Percentiles rank a stretch among this genome's conserved stretches.
Conservation (phyloP, 2,888 invertebrate species). For the Nomada flava region DNA sequence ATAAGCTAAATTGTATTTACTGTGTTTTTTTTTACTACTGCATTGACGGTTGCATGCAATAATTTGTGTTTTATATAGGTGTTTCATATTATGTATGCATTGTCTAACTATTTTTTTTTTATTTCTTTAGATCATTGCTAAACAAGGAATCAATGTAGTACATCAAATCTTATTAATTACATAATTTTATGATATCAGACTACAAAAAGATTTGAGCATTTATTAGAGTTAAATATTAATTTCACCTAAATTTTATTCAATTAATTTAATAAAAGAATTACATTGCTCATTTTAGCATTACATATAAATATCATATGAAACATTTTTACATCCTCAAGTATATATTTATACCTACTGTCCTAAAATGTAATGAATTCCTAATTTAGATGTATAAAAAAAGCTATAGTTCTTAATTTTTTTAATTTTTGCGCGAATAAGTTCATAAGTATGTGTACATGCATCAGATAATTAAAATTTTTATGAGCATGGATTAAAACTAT, state of each 20-base stretch:
- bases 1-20: slow-evolving; percentile 30
- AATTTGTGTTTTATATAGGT: slow-evolving; percentile 24
- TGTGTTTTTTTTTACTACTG: slow-evolving; percentile 35
- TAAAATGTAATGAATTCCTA: slow-evolving; percentile 7
- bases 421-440: slow-evolving; percentile 34
- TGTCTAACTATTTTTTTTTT: background rate
- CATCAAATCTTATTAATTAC: background rate
- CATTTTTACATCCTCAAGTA: background rate
- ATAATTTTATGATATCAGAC: background rate
- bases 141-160: background rate
- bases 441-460: slow-evolving; percentile 11
- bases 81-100: background rate
- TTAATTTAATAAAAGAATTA: background rate
- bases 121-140: slow-evolving; percentile 2
- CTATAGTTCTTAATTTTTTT: slow-evolving; percentile 9
- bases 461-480: slow-evolving; percentile 40
- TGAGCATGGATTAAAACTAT: slow-evolving; percentile 55
- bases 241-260: slow-evolving; percentile 26
- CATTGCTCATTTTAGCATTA: background rate
- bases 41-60: slow-evolving; percentile 41
- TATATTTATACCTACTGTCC: slow-evolving; percentile 9
- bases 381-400: slow-evolving; percentile 2
- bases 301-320: background rate
- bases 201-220: slow-evolving; percentile 9
- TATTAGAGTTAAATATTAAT: background rate